Percentiles rank a stretch among this genome's conserved stretches.
Evolutionary conservation across 2,888 invertebrate genomes (phyloP).

Genomic region (Trichacis sp.): DNA sequence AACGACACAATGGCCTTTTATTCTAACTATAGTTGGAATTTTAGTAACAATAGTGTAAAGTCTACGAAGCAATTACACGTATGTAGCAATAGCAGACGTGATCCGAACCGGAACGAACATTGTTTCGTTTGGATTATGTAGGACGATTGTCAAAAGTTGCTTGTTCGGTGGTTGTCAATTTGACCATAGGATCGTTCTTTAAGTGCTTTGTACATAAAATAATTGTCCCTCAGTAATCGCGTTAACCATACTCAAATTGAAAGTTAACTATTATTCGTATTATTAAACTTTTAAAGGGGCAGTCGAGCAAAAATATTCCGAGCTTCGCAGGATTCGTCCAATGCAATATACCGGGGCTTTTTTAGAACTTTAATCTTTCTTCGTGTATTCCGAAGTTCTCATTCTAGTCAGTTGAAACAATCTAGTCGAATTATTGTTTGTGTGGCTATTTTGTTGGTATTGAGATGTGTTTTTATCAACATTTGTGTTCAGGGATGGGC

Average conservation of each 20-base stretch:
- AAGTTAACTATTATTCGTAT: not conserved
- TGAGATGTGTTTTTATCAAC: too few relatives aligned
- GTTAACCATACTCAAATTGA: not conserved
- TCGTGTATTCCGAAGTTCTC: conserved; percentile 46
- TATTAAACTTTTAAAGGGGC: not conserved
- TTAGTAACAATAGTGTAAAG: conserved; percentile 48
- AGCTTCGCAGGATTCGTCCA: not conserved
- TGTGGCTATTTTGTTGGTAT: conserved; percentile 32
- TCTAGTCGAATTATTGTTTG: conserved; percentile 61
- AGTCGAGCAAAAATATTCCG: not conserved
- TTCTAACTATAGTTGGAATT: conserved; percentile 49
- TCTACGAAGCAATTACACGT: conserved; percentile 22
- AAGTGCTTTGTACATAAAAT: conserved; percentile 2
- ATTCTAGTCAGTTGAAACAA: conserved; percentile 62
- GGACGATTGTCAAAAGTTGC: not conserved
- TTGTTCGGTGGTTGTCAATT: conserved; percentile 3
- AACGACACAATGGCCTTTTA: conserved; percentile 60
- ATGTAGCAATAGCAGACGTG: conserved; percentile 23
- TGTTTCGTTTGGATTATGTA: not conserved
- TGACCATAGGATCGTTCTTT: not conserved
- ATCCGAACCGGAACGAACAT: not conserved
- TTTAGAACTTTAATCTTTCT: too few relatives aligned
- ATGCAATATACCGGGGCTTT: too few relatives aligned
- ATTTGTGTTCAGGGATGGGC: too few relatives aligned
- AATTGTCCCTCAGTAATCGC: not conserved